Evolutionary conservation across 2,888 invertebrate species (phyloP).

Genomic region (Ophion ellenae): DNA sequence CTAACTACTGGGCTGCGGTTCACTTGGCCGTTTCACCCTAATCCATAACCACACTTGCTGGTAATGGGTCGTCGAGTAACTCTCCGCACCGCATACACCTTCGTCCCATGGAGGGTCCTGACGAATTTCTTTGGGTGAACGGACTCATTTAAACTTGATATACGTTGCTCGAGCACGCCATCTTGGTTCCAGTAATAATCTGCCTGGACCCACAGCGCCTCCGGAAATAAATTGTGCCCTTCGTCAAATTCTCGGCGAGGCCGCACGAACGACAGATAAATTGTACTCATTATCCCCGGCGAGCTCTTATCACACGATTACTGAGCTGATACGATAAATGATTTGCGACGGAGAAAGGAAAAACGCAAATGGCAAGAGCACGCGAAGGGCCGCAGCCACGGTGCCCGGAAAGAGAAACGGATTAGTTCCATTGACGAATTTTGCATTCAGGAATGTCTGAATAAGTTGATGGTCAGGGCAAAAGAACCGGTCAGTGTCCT

Average conservation of each 20-base stretch:
- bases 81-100: not conserved
- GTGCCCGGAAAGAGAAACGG: not conserved
- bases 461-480: no score
- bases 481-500: no score
- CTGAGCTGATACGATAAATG: not conserved
- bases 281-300: not conserved
- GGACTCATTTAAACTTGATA: conserved; percentile 7
- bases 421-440: not conserved
- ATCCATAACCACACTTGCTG: conserved; percentile 20
- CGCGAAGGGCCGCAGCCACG: not conserved
- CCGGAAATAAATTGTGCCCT: not conserved
- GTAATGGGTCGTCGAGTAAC: not conserved
- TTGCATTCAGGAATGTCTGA: no score
- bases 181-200: not conserved
- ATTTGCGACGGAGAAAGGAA: not conserved
- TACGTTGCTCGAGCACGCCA: conserved; percentile 29
- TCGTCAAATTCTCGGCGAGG: not conserved
- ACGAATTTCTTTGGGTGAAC: conserved; percentile 42
- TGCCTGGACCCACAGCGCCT: not conserved
- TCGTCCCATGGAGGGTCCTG: conserved; percentile 2
- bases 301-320: not conserved
- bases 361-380: not conserved
- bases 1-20: not conserved
- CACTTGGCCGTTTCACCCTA: conserved; percentile 1
- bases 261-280: conserved; percentile 2